Conservation (phyloP, 2,888 invertebrate species). For the Bruchidius siliquastri region DNA sequence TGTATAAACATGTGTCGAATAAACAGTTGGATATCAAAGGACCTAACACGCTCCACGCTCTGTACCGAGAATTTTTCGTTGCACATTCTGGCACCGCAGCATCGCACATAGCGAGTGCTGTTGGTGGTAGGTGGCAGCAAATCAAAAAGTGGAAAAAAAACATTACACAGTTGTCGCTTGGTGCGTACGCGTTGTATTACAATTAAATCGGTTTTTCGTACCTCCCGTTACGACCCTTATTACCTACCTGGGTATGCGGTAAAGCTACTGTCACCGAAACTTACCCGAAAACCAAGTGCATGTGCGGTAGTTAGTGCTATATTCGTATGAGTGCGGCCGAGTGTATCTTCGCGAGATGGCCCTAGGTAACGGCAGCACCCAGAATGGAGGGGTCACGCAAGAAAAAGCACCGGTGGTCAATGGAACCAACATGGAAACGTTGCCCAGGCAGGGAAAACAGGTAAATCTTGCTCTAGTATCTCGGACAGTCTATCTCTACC, state of each 20-base stretch:
- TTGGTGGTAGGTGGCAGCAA: background rate
- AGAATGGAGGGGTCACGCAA: slow-evolving; percentile 43
- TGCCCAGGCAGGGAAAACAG: slow-evolving; percentile 56
- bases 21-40: too few species aligned
- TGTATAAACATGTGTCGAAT: too few species aligned
- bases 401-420: slow-evolving; percentile 57
- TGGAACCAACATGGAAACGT: slow-evolving; percentile 57
- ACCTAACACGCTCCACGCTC: too few species aligned
- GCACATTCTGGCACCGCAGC: background rate
- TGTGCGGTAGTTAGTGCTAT: background rate
- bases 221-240: background rate
- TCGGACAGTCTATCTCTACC: background rate
- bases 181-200: background rate
- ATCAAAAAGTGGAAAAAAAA: background rate
- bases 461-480: slow-evolving; percentile 34
- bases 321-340: slow-evolving; percentile 13
- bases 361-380: slow-evolving; percentile 46
- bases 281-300: background rate
- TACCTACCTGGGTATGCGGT: background rate
- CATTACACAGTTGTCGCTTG: background rate
- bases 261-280: background rate
- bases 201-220: background rate
- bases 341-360: slow-evolving; percentile 36
- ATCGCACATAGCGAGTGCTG: background rate
- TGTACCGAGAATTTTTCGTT: background rate